phyloP scores from a whole-genome alignment of 1,140 invertebrate genomes.

The Littorina saxatilis region DNA sequence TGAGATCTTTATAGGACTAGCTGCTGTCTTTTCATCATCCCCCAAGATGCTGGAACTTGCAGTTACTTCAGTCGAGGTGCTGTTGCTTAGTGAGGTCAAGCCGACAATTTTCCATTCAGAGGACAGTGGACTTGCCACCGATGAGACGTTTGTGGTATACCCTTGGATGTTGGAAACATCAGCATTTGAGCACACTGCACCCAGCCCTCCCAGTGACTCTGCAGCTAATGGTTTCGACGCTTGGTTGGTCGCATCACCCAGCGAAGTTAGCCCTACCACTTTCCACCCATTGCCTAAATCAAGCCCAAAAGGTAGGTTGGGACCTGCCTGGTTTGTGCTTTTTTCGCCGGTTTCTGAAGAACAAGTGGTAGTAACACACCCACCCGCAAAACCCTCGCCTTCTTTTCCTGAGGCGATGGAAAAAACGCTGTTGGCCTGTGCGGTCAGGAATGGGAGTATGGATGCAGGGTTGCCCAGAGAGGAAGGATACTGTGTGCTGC shows the following conservation, averaged over 20 bases:
- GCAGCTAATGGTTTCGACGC: background rate
- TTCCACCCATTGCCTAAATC: constrained; percentile 33
- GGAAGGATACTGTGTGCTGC: background rate
- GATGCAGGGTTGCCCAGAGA: constrained; percentile 7
- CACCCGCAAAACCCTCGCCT: background rate
- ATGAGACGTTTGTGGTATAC: background rate
- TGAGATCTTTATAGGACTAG: background rate
- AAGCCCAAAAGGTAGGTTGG: background rate
- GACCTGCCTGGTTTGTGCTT: background rate
- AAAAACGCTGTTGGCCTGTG: constrained; percentile 13
- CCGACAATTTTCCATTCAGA: constrained; percentile 29
- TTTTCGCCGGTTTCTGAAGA: background rate
- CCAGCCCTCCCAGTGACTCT: too few relatives aligned
- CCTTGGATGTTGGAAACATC: background rate
- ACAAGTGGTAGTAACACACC: background rate
- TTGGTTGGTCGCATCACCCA: background rate
- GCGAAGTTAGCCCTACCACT: constrained; percentile 23
- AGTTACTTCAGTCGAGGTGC: background rate
- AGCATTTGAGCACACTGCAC: background rate
- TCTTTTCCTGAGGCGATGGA: background rate
- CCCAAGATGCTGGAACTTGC: background rate
- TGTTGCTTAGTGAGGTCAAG: constrained; percentile 18
- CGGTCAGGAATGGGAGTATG: background rate
- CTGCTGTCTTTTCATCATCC: background rate
- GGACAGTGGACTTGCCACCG: background rate